phyloP scores from a whole-genome alignment of 2,797 vertebrate species.

The Tarsius wallacei region DNA sequence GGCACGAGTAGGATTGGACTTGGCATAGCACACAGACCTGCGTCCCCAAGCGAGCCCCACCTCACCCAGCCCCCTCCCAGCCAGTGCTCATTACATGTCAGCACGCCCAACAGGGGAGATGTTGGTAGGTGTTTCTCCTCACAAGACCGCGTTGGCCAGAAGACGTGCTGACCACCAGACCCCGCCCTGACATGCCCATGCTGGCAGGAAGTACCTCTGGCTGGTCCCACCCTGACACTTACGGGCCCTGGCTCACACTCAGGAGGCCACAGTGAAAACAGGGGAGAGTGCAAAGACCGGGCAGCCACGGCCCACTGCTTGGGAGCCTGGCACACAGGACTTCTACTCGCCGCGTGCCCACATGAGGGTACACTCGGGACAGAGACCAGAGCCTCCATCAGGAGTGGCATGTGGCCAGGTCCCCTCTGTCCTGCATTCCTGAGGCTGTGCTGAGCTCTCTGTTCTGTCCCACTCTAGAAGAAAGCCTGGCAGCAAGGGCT shows the following conservation, averaged over 20 bases:
- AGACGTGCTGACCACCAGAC: neutral
- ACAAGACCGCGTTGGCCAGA: neutral
- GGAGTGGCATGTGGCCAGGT: rapidly evolving
- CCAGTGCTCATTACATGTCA: neutral
- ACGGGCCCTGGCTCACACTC: neutral
- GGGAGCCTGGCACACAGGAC: rapidly evolving
- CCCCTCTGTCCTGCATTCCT: neutral
- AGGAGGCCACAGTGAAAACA: neutral
- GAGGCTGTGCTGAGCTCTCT: neutral
- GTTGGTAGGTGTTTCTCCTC: too few species aligned
- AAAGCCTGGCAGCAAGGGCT: neutral
- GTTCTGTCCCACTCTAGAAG: too few species aligned
- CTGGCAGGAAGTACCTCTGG: neutral
- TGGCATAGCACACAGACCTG: neutral
- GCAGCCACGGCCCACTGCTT: rapidly evolving
- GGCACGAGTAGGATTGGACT: rapidly evolving
- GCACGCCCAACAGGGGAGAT: neutral
- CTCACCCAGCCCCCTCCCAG: neutral
- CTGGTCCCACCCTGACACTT: neutral
- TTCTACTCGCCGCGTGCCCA: neutral
- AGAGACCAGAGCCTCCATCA: neutral
- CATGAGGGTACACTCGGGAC: neutral
- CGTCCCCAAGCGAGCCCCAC: neutral
- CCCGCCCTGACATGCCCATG: neutral
- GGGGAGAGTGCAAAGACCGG: too few species aligned